A percentile compares a stretch with the other conserved stretches of the same genome.
Evolutionary conservation across 2,113 vertebrate genomes (phyloP).

Genomic region (Melanocharis versteri): DNA sequence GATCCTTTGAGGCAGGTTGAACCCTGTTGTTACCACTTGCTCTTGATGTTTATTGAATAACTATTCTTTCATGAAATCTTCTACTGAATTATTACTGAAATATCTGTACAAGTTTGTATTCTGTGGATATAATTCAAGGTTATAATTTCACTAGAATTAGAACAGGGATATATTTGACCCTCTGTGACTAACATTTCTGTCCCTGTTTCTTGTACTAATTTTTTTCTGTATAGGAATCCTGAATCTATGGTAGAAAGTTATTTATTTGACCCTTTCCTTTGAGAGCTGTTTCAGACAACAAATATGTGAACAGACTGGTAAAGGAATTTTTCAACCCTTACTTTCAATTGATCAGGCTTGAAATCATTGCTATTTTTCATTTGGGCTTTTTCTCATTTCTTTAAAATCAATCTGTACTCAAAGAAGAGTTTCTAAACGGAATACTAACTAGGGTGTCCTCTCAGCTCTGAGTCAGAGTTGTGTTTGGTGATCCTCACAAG

Average conservation of each 20-base stretch:
- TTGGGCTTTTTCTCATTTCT: background rate
- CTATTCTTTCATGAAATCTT: background rate
- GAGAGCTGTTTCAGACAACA: slow-evolving; percentile 31
- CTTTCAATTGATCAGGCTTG: background rate
- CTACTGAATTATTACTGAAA: slow-evolving; percentile 8
- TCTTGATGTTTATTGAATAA: slow-evolving; percentile 3
- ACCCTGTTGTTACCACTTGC: background rate
- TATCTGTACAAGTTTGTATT: background rate
- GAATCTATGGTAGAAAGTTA: background rate
- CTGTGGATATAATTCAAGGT: slow-evolving; percentile 41
- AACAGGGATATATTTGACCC: background rate
- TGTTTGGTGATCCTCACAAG: background rate
- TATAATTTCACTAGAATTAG: slow-evolving; percentile 22
- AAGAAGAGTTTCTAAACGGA: background rate
- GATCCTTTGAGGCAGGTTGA: background rate
- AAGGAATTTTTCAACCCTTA: background rate
- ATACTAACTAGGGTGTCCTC: background rate
- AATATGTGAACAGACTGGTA: slow-evolving; percentile 3
- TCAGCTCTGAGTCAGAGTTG: background rate
- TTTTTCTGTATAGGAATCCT: background rate
- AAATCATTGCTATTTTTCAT: background rate
- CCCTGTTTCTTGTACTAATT: background rate
- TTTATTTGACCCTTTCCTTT: slow-evolving; percentile 27
- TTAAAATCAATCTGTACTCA: background rate
- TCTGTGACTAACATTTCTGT: background rate